phyloP scores from a whole-genome alignment of 1,140 invertebrate genomes.

The Mercenaria mercenaria region DNA sequence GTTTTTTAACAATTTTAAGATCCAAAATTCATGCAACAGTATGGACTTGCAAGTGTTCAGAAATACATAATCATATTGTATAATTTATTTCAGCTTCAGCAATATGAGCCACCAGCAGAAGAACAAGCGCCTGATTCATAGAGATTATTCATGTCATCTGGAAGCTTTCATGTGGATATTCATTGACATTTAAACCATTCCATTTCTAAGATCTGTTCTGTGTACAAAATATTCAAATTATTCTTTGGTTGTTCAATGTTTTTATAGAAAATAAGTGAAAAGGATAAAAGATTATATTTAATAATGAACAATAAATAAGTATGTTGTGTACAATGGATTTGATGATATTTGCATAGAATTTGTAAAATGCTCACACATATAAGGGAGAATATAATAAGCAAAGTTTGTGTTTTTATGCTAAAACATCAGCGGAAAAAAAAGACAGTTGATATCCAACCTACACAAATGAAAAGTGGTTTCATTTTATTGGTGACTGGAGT shows the following conservation, averaged over 20 bases:
- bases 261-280: neutral
- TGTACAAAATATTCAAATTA: neutral
- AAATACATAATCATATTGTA: neutral
- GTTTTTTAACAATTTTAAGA: too few relatives aligned
- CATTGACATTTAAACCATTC: neutral
- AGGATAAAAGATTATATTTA: neutral
- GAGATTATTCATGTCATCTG: neutral
- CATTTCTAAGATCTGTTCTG: neutral
- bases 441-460: too few relatives aligned
- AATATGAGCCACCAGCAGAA: conserved; percentile 22
- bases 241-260: neutral
- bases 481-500: neutral
- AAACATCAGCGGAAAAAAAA: too few relatives aligned
- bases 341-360: too few relatives aligned
- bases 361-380: too few relatives aligned
- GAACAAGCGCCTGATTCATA: conserved; percentile 42
- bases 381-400: too few relatives aligned
- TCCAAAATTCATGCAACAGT: too few relatives aligned
- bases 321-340: too few relatives aligned
- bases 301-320: too few relatives aligned
- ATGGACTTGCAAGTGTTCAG: too few relatives aligned
- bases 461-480: neutral
- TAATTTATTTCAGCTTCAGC: conserved; percentile 8
- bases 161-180: neutral
- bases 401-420: too few relatives aligned